Percentiles rank a stretch among this genome's conserved stretches.
Conservation (phyloP, 2,113 vertebrate genomes). For the Lagopus leucura region DNA sequence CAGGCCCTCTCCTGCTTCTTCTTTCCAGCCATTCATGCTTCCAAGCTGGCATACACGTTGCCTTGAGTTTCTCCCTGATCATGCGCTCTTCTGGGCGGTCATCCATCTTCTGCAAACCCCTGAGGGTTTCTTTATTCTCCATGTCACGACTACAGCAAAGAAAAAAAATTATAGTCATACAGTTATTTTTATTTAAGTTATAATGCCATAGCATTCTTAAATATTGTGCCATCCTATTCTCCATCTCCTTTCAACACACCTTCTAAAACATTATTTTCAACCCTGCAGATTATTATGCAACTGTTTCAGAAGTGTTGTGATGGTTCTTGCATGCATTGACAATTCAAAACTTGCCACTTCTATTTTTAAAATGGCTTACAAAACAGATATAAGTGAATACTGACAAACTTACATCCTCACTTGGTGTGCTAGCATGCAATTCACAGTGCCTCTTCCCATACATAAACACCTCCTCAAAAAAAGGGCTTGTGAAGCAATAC, state of each 20-base stretch:
- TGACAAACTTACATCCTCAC: not conserved
- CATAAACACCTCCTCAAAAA: not conserved
- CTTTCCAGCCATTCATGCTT: constrained; percentile 92
- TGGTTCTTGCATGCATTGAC: not conserved
- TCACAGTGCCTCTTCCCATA: not conserved
- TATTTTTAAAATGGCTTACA: not conserved
- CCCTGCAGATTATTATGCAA: not conserved
- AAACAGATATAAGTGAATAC: not conserved
- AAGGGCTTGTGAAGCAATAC: not conserved
- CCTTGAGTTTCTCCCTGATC: constrained; percentile 93
- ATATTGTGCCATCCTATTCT: not conserved
- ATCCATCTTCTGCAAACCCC: constrained; percentile 91
- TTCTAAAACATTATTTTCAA: not conserved
- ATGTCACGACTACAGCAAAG: constrained; percentile 83
- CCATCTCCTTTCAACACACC: not conserved
- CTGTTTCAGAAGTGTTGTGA: not conserved
- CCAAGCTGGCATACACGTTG: constrained; percentile 93
- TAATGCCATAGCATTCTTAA: not conserved
- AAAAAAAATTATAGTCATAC: constrained; percentile 1
- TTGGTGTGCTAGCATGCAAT: not conserved
- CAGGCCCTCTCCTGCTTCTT: constrained; percentile 85
- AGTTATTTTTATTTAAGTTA: constrained; percentile 5
- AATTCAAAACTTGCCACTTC: not conserved
- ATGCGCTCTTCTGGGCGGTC: constrained; percentile 91
- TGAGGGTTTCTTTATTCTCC: constrained; percentile 89